These are phyloP conservation scores for Metopia argyrocephala DNA, from an alignment of 2,888 invertebrate genomes.

Conservation along the genomic window DNA sequence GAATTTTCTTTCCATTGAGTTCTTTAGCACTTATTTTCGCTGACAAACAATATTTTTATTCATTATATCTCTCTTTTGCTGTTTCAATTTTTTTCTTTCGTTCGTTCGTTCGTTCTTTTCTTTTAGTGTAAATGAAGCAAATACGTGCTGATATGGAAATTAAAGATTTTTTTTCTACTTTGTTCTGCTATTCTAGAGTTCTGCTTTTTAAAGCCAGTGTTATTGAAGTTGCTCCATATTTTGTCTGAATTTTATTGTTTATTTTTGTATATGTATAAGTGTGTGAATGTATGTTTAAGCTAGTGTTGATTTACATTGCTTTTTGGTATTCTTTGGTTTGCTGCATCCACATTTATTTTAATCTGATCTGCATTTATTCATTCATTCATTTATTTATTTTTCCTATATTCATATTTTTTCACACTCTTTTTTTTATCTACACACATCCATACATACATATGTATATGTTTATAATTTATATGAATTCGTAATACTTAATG, in stretches of 20 bases:
- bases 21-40: constrained; percentile 57
- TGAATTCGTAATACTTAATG: too few species aligned
- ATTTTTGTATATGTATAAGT: neutral
- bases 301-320: neutral
- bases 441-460: neutral
- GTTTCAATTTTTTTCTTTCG: neutral
- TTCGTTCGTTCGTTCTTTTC: neutral
- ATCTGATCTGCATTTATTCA: constrained; percentile 32
- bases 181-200: neutral
- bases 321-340: neutral
- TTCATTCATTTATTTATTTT: too few species aligned
- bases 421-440: neutral
- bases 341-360: constrained; percentile 15
- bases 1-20: constrained; percentile 57
- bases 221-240: too few species aligned
- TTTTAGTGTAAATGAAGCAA: constrained; percentile 55
- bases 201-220: too few species aligned
- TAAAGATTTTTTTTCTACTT: neutral
- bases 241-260: too few species aligned
- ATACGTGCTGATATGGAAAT: constrained; percentile 47
- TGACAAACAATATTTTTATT: constrained; percentile 53
- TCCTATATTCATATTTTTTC: neutral
- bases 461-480: neutral
- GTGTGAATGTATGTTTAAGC: neutral
- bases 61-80: neutral